Evolutionary conservation across 2,113 vertebrate genomes (phyloP).

Genomic region (Calyptomena viridis): DNA sequence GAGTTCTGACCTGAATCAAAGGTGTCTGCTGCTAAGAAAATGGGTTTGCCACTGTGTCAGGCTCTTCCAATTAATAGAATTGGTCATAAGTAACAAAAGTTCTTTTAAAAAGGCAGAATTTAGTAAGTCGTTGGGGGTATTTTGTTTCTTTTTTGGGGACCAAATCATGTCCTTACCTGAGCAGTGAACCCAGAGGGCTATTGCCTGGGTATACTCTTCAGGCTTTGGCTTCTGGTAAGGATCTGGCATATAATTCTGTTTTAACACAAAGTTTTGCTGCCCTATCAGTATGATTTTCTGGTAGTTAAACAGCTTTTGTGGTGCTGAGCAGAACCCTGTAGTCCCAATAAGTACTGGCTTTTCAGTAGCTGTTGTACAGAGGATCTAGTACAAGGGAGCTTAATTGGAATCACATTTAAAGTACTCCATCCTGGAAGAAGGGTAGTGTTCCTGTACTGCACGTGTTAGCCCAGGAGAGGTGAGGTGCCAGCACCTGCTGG

Average conservation of each 20-base stretch:
- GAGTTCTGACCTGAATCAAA: constrained; percentile 1
- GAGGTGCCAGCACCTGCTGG: not conserved
- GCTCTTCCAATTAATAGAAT: not conserved
- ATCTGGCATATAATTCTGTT: not conserved
- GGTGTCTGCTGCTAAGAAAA: constrained; percentile 23
- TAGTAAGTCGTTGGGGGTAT: not conserved
- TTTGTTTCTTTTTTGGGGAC: not conserved
- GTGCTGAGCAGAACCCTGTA: not conserved
- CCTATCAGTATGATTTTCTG: not conserved
- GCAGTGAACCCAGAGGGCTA: not conserved
- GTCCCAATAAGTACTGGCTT: not conserved
- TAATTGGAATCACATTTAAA: not conserved
- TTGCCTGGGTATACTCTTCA: not conserved
- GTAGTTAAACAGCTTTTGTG: not conserved
- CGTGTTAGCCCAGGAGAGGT: not conserved
- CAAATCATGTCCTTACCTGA: not conserved
- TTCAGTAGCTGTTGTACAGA: not conserved
- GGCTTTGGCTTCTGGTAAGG: not conserved
- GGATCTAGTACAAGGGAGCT: not conserved
- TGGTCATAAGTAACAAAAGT: not conserved
- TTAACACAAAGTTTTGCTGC: not conserved
- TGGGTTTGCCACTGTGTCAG: not conserved
- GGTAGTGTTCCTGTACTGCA: not conserved
- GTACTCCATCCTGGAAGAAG: not conserved
- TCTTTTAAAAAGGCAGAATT: not conserved